Evolutionary conservation across 2,113 vertebrate genomes (phyloP), one percentile per base, ranked within the genome.

Genomic region (Anthoscopus minutus): DNA sequence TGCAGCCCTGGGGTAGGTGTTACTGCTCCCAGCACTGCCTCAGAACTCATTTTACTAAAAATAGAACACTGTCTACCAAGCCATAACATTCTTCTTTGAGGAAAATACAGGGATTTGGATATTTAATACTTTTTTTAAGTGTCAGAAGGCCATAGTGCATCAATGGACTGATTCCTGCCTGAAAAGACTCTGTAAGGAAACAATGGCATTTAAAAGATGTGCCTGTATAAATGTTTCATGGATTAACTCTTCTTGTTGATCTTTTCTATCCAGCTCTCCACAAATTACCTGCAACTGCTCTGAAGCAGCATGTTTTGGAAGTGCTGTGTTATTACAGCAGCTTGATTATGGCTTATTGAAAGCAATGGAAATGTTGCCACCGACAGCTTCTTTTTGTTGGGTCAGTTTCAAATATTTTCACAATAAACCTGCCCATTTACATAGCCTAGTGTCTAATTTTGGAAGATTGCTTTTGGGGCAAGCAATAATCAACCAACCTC

Each of bases 401-500:
- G 95, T 85, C 65, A 65, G 4, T 85, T 81, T 86, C 70, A 77
- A 89, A 73, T 58, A 28, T 86, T 96, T 84, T 45, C 78, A 69
- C 72, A 88, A 70, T 50, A 88, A 92, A 66, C n/a, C 65, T 88
- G 44, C 69, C 50, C 69, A 66, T 79, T 95, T 82, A n/a, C 47
- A 35, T 24, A 89, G 79, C 50, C 48, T 58, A 45, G 50, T 82
- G n/a, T 58, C 74, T 87, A 71, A 81, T 91, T 89, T 86, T 62
- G 70, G 45, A 81, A 81, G 89, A 74, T 13, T 79, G 37, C 65
- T 66, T 92, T 84, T 31, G 45, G 76, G 45, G 88, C 80, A 80
- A 92, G 85, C 57, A 93, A 86, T 92, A 88, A 93, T 89, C 86
- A 92, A 64, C 72, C 72, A 60, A 47, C 58, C 50, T 92, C 91